Base-by-base conservation (phyloP, 2,797 vertebrate species). In the Epinephelus awoara region DNA sequence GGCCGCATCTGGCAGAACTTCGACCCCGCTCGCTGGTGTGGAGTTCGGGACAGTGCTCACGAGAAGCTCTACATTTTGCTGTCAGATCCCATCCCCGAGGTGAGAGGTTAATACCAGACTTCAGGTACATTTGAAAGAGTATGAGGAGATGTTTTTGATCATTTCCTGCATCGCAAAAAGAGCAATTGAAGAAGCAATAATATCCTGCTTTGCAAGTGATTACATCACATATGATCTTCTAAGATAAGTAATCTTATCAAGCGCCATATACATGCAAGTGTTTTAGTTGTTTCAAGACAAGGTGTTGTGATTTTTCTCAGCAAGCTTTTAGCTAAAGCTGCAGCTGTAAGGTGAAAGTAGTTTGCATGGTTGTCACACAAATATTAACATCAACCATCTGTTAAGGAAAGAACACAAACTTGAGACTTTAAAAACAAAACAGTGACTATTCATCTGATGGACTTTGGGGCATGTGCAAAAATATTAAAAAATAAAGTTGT, bases 1-100 rank as follows among this genome's bases (percentile, higher is more conserved):
- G 98, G 98, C 0, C 95, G 98, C 6, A 98, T 99, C 92, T 99
- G 98, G 98, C 98, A 99, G 95, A 99, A 99, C 93, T 99, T 98
- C 4, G 98, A 99, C 92, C 96, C 98, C 0, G 98, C 98, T 0
- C 89, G 98, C 58, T 99, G 98, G 98, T 99, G 98, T 0, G 98
- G 98, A 0, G 98, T 99, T 54, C 94, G 98, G 51, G 98, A 99
- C 95, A 99, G 97, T 0, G 98, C 98, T 19, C 98, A 99, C 0
- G 98, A 99, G 83, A 99, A 99, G 87, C 97, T 99, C 84, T 99
- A 97, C 95, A 99, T 96, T 18, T 96, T 99, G 73, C 95, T 99
- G 59, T 98, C 97, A 0, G 98, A 99, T 87, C 96, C 97, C 18
- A 97, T 99, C 83, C 98, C 98, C 0, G 98, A 99, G 97, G 98